Percentiles rank a stretch among this genome's conserved stretches.
Conservation (phyloP, 2,888 invertebrate genomes). For the Clusia tigrina region DNA sequence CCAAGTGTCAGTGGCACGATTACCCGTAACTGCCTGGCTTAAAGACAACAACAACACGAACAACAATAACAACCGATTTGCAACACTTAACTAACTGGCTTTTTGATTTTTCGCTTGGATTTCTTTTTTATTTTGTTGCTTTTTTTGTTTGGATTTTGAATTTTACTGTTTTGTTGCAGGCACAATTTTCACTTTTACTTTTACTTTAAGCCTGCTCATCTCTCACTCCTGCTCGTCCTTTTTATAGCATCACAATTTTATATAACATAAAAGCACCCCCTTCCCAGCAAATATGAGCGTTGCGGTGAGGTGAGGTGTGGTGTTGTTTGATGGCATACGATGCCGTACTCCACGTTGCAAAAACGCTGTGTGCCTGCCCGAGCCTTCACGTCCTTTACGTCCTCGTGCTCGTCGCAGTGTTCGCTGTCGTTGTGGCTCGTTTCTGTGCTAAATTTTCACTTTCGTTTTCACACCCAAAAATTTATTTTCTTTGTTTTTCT, state of each 20-base stretch:
- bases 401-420: conserved; percentile 12
- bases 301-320: background rate
- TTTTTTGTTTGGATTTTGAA: conserved; percentile 10
- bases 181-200: conserved; percentile 18
- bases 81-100: background rate
- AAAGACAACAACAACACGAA: too few species aligned
- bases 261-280: conserved; percentile 22
- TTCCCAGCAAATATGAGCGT: conserved; percentile 17
- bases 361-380: conserved; percentile 34
- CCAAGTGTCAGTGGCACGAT: too few species aligned
- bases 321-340: background rate
- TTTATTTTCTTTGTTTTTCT: conserved; percentile 22
- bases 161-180: background rate
- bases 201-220: conserved; percentile 1
- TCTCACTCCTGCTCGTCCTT: background rate
- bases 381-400: conserved; percentile 20
- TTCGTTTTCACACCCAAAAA: conserved; percentile 62
- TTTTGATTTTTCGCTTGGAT: background rate
- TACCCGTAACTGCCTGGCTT: too few species aligned
- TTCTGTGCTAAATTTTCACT: conserved; percentile 58
- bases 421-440: conserved; percentile 32
- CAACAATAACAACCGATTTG: background rate
- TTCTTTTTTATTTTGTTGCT: conserved; percentile 7
- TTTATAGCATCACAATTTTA: background rate
- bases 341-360: conserved; percentile 20